Evolutionary conservation across 2,797 vertebrate genomes (phyloP).

Genomic region (Carduelis carduelis): DNA sequence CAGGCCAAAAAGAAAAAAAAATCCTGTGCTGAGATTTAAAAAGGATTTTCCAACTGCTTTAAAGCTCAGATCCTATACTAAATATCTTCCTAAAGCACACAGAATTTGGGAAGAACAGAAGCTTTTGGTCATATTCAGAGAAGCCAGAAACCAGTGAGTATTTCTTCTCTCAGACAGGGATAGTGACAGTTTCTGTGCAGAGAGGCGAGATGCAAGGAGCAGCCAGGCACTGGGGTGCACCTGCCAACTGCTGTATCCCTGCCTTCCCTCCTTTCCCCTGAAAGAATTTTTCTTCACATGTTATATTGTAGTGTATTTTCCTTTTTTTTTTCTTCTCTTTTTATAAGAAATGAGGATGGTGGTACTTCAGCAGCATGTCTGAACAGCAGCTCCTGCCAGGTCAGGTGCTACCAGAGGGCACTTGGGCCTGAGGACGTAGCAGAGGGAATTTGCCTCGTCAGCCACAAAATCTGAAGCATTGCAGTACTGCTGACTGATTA

Average conservation of each 20-base stretch:
- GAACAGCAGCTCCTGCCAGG: neutral
- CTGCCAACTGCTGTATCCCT: neutral
- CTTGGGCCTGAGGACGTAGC: neutral
- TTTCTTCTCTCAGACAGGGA: neutral
- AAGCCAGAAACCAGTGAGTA: neutral
- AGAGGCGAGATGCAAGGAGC: neutral
- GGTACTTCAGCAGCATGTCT: neutral
- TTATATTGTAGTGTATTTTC: neutral
- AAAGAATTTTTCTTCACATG: neutral
- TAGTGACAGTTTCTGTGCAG: neutral
- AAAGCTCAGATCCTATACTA: neutral
- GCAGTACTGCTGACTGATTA: neutral
- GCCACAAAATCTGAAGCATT: neutral
- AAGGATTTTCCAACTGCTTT: slow-evolving; percentile 13
- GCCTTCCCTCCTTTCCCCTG: neutral
- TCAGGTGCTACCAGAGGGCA: neutral
- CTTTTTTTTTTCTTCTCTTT: neutral
- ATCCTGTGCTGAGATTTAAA: slow-evolving; percentile 2
- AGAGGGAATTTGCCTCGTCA: neutral
- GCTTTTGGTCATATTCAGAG: neutral
- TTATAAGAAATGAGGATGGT: neutral
- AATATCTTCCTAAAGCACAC: neutral
- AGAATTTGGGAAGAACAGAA: neutral
- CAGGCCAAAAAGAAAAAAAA: slow-evolving; percentile 30
- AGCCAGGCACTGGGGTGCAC: neutral